Evolutionary conservation across 1,140 invertebrate genomes (phyloP).

Genomic region (Tetragonula clypearis): DNA sequence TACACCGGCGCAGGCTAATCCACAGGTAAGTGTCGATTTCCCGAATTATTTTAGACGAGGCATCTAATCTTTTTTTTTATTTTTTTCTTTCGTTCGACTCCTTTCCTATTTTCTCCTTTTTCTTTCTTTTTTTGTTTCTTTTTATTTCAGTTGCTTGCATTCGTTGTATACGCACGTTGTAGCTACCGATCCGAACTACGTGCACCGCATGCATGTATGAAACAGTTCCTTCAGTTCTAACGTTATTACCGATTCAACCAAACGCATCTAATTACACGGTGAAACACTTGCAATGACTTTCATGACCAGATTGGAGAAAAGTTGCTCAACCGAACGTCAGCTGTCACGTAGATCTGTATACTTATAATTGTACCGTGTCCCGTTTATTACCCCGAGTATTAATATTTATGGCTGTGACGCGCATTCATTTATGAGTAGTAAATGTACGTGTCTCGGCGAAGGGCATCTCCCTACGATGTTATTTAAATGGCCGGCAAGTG

Average conservation of each 20-base stretch:
- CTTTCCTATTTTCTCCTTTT: not conserved
- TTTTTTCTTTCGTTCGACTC: not conserved
- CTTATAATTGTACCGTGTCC: slow-evolving; percentile 18
- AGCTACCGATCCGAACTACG: not conserved
- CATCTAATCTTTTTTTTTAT: not conserved
- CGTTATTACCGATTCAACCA: not conserved
- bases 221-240: not conserved
- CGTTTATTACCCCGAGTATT: slow-evolving; percentile 21
- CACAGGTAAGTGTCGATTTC: slow-evolving; percentile 38
- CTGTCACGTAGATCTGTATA: slow-evolving; percentile 16
- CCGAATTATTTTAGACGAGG: slow-evolving; percentile 17
- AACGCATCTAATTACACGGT: not conserved
- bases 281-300: not conserved
- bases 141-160: not conserved
- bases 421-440: slow-evolving; percentile 14
- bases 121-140: no score
- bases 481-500: slow-evolving; percentile 30
- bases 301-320: not conserved
- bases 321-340: slow-evolving; percentile 2
- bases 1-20: not conserved
- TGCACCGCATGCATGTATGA: not conserved
- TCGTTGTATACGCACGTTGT: not conserved
- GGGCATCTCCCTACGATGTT: slow-evolving; percentile 9
- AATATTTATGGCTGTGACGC: slow-evolving; percentile 44
- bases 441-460: slow-evolving; percentile 32